Evolutionary conservation across 2,113 vertebrate genomes (phyloP), one percentile per base, ranked within the genome.

Genomic region (Paramisgurnus dabryanus): DNA sequence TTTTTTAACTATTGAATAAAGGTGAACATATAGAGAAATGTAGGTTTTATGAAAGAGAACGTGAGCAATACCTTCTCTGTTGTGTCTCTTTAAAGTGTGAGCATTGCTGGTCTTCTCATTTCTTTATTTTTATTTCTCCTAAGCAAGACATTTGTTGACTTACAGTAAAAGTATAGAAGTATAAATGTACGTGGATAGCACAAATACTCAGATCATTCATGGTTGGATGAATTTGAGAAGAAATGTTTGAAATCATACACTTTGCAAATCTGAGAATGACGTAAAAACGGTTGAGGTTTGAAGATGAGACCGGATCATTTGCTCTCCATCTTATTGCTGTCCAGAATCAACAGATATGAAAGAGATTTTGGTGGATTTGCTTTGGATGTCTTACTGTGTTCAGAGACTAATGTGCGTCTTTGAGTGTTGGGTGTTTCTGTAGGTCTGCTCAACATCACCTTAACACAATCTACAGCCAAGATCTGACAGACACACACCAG

Each of bases 401-500:
- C 66, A 10, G 3, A 60, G 55, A 58, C 73, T 65, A 58, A 65
- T 5, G 39, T 58, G 9, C 39, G 47, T 74, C 73, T 70, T 11
- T 55, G 74, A 74, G 55, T 63, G 39, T 27, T 67, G 71, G 60
- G 55, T 17, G 50, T 82, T 74, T 61, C 39, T 78, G 71, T 34
- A 50, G 76, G 39, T 76, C 82, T 84, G 82, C 43, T 45, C 57
- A 83, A 43, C 81, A 45, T 82, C 80, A 79, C 17, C 61, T 17
- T 55, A 80, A 79, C 75, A 80, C 78, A 78, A 81, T 81, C 82
- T 82, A 53, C 76, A 45, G 40, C 55, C 79, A 84, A 66, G 72
- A n/a, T 65, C 68, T 84, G 74, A 78, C 74, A 88, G 88, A 78
- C 85, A 91, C 87, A 90, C 83, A 87, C 22, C 88, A 88, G 88